Evolutionary conservation across 2,113 vertebrate species (phyloP), one percentile per base, ranked within the genome.

Genomic region (Ascaphus truei): DNA sequence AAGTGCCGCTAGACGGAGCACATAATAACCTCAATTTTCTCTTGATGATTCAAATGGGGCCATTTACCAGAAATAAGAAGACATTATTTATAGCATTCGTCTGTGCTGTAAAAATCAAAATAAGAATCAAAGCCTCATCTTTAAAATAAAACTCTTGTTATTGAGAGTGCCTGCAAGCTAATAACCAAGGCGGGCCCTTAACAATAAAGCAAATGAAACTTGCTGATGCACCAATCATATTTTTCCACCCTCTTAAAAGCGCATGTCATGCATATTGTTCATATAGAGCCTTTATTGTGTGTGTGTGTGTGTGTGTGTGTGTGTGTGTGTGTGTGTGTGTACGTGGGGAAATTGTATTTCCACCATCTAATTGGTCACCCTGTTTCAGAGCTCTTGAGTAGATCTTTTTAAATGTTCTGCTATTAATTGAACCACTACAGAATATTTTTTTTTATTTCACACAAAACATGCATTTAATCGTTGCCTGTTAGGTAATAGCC

Each of bases 1-100:
- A 60, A 69, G 66, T 69, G 66, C 56, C 36, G 45, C 60, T 50
- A 68, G 65, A 68, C 58, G 39, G 69, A 63, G 52, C 50, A 68
- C 66, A 72, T 63, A 53, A 72, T 63, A 72, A 56, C 57, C 69
- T 72, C 59, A 57, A 48, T 72, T 72, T 72, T 62, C 51, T 72
- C 60, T 53, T 72, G 36, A 72, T 62, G 59, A 56, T 72, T 63
- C 60, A 72, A 72, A 63, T 63, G 50, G 37, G 39, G 36, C 60
- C 52, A 63, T 72, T 63, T 72, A 55, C 26, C 29, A 72, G 48
- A 63, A 63, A 72, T 72, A 72, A 72, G 58, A 61, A 62, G 59
- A 63, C 61, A 63, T 69, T 69, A 69, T 69, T 69, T 69, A 51
- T 60, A 41, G 56, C 66, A 69, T 60, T 69, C 33, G 60, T 60